phyloP scores from a whole-genome alignment of 2,797 vertebrate species.

The Monodelphis domestica region DNA sequence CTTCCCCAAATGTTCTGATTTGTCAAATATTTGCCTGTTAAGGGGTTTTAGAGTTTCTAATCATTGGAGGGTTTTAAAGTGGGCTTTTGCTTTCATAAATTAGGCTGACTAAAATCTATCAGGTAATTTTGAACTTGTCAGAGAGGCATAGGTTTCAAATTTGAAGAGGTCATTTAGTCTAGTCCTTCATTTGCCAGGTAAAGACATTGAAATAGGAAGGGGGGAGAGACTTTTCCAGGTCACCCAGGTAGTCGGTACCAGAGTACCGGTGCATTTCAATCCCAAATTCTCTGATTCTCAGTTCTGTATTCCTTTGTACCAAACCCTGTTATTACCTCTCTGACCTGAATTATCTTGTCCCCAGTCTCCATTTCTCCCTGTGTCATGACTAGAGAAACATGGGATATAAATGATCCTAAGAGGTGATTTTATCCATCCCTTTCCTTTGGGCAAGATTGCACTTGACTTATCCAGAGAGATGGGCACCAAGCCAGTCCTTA shows the following conservation, averaged over 20 bases:
- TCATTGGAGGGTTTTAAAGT: slow-evolving; percentile 55
- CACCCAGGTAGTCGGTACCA: not conserved
- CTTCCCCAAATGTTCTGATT: slow-evolving; percentile 56
- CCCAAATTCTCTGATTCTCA: not conserved
- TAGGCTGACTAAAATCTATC: slow-evolving; percentile 48
- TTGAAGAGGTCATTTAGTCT: not conserved
- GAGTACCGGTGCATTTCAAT: too few relatives aligned
- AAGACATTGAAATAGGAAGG: not conserved
- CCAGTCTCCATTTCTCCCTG: slow-evolving; percentile 18
- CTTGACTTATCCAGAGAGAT: not conserved
- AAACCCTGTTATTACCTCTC: slow-evolving; percentile 20
- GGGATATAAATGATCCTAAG: not conserved
- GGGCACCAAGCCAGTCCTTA: not conserved
- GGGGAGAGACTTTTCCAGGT: not conserved
- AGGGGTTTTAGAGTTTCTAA: slow-evolving; percentile 43
- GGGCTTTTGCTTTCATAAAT: slow-evolving; percentile 54
- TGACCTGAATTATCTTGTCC: slow-evolving; percentile 33
- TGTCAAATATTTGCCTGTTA: slow-evolving; percentile 50
- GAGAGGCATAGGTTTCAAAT: not conserved
- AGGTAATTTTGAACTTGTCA: slow-evolving; percentile 39
- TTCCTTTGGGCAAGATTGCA: slow-evolving; percentile 2
- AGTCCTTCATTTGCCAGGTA: not conserved
- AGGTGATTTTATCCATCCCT: not conserved
- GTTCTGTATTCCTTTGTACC: not conserved
- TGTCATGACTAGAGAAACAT: slow-evolving; percentile 13